Evolutionary conservation across 2,888 invertebrate genomes (phyloP).

Genomic region (Caenorhabditis panamensis): DNA sequence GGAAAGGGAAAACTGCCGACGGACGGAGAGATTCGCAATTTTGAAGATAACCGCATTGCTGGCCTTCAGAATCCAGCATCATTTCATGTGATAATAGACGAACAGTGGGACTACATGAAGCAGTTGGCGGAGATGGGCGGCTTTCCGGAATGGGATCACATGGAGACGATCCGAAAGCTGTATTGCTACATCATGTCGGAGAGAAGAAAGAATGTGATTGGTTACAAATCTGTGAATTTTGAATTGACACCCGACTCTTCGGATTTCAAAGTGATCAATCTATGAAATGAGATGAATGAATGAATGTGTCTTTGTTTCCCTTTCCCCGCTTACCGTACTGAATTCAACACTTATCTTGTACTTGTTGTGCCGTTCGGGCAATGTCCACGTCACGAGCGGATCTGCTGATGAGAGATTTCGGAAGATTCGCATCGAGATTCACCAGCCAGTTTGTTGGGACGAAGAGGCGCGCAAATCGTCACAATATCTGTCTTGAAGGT

Average conservation of each 20-base stretch:
- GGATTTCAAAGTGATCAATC: slow-evolving; percentile 48
- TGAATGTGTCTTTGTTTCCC: not conserved
- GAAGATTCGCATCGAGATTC: slow-evolving; percentile 24
- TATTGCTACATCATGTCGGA: slow-evolving; percentile 55
- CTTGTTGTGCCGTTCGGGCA: slow-evolving; percentile 14
- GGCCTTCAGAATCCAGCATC: slow-evolving; percentile 27
- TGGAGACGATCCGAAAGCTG: slow-evolving; percentile 63
- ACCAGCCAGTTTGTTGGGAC: slow-evolving; percentile 20
- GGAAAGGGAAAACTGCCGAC: slow-evolving; percentile 55
- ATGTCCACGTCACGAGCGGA: slow-evolving; percentile 15
- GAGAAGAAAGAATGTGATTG: slow-evolving; percentile 52
- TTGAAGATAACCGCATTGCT: slow-evolving; percentile 29
- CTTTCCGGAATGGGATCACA: slow-evolving; percentile 52
- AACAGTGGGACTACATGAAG: slow-evolving; percentile 72
- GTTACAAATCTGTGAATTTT: slow-evolving; percentile 64
- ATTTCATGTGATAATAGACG: slow-evolving; percentile 66
- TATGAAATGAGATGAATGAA: slow-evolving; percentile 12
- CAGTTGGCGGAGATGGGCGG: slow-evolving; percentile 64
- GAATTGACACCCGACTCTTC: slow-evolving; percentile 32
- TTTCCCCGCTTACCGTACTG: no score
- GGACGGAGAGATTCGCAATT: slow-evolving; percentile 23
- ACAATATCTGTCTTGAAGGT: slow-evolving; percentile 58
- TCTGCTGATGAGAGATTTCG: slow-evolving; percentile 16
- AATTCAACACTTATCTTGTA: no score
- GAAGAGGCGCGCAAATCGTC: slow-evolving; percentile 48